Base-by-base conservation (phyloP, 2,797 vertebrate species). In the Myripristis murdjan region DNA sequence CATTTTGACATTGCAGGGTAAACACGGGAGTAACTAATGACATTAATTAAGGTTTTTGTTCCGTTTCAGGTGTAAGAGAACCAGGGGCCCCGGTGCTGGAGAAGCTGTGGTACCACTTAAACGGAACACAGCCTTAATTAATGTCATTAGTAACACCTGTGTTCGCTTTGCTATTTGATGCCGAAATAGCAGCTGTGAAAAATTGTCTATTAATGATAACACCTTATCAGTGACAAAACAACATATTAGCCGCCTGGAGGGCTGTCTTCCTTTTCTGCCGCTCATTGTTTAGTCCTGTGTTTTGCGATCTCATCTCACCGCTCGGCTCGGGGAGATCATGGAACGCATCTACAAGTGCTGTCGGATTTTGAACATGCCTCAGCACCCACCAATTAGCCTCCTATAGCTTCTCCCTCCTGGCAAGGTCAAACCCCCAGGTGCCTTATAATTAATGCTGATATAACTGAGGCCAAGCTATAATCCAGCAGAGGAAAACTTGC, bases 391-490 rank as follows among this genome's bases (percentile, higher is more conserved):
- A 90, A 84, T 89, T 90, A 87, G 88, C 81, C 81, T 82, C 71
- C 70, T 69, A 44, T 54, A 39, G 76, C 69, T 59, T 84, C 79
- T 58, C 68, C 75, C 73, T 76, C 82, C 82, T 77, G 69, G 9
- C 67, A 48, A 71, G 87, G 85, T 84, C 83, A 79, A 73, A 79
- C 83, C 86, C 81, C 85, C 61, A 23, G 87, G 58, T 66, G 64
- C 65, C 67, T 72, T 72, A 54, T 86, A 91, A 92, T 91, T 87
- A 92, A 80, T 60, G 74, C 73, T 39, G 75, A 83, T 75, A 46
- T 70, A 75, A 74, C 49, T 9, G 72, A 82, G 80, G 67, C 75
- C 31, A 31, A 9, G 63, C 46, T 77, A 65, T 54, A 49, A 70
- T 64, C 74, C 61, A 51, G 46, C 61, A 66, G 49, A 44, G 18